Percentiles rank a stretch among this genome's conserved stretches.
These are phyloP conservation scores for Crotalus viridis DNA, from an alignment of 2,113 vertebrate genomes.

Conservation along the genomic window DNA sequence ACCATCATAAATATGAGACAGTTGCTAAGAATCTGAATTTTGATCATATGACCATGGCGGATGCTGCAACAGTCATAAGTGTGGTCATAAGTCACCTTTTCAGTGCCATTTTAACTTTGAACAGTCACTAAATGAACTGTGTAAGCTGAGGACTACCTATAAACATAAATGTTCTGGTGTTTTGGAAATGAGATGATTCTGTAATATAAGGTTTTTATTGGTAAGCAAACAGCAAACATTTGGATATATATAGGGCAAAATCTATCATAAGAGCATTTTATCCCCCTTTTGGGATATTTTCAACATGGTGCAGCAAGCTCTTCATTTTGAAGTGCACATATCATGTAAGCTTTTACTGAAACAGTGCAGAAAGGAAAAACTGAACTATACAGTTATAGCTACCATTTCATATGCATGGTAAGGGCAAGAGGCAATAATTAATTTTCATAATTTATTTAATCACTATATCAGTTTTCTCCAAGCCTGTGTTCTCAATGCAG, in stretches of 20 bases:
- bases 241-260: neutral
- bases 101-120: neutral
- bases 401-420: neutral
- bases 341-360: neutral
- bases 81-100: neutral
- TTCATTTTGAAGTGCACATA: neutral
- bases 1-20: neutral
- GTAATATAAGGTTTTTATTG: neutral
- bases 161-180: neutral
- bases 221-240: neutral
- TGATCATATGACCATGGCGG: neutral
- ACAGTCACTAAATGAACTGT: neutral
- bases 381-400: neutral
- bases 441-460: neutral
- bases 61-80: neutral
- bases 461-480: neutral
- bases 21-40: neutral
- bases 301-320: neutral
- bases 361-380: neutral
- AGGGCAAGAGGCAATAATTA: neutral
- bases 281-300: neutral
- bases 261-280: neutral
- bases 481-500: neutral
- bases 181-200: neutral
- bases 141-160: neutral